phyloP scores from a whole-genome alignment of 2,888 invertebrate genomes.

The Thymelicus lineola region DNA sequence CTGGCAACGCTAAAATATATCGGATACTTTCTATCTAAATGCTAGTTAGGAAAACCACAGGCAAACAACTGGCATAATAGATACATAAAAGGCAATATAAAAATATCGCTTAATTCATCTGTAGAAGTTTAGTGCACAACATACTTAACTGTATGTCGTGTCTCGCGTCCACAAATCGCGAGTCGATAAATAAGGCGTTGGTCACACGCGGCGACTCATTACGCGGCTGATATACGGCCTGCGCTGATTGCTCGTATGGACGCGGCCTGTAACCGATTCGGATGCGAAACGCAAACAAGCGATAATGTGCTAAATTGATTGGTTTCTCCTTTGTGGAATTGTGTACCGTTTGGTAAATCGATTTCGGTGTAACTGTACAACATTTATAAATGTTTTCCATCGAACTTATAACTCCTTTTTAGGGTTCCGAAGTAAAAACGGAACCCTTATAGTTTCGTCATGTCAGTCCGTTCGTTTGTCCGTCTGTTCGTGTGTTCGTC shows the following conservation, averaged over 20 bases:
- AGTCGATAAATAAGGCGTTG: slow-evolving; percentile 67
- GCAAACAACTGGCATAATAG: too few species aligned
- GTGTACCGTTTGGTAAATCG: slow-evolving; percentile 26
- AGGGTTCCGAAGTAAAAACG: too few species aligned
- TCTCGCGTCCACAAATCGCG: slow-evolving; percentile 71
- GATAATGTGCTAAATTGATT: slow-evolving; percentile 36
- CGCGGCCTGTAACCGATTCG: slow-evolving; percentile 51
- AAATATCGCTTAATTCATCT: too few species aligned
- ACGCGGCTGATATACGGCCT: slow-evolving; percentile 66
- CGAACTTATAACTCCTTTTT: too few species aligned
- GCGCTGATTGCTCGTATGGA: slow-evolving; percentile 60
- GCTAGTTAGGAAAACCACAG: too few species aligned
- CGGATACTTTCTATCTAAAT: too few species aligned
- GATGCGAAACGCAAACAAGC: slow-evolving; percentile 41
- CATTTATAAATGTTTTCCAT: slow-evolving; percentile 3
- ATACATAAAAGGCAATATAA: too few species aligned
- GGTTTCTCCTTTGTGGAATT: slow-evolving; percentile 29
- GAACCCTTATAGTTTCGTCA: too few species aligned
- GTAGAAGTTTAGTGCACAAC: background rate
- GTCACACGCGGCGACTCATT: slow-evolving; percentile 79
- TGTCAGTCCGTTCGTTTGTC: too few species aligned
- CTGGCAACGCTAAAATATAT: too few species aligned
- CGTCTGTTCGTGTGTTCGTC: too few species aligned
- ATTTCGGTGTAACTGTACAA: slow-evolving; percentile 31
- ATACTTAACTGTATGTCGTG: slow-evolving; percentile 56